Evolutionary conservation across 2,113 vertebrate genomes (phyloP).

Genomic region (Platanista minor): DNA sequence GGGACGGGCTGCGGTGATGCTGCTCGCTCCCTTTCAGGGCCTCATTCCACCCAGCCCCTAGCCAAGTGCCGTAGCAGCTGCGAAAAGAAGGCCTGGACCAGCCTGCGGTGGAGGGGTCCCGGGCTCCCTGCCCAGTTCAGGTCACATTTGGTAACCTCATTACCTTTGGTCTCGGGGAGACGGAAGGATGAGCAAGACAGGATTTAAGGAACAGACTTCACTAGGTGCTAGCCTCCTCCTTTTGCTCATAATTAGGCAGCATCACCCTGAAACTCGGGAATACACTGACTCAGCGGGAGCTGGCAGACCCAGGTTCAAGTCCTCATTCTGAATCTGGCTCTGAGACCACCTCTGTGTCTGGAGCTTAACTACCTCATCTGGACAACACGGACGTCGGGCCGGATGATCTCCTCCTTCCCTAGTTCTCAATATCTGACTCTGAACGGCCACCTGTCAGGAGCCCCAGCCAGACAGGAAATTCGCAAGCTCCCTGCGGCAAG

Average conservation of each 20-base stretch:
- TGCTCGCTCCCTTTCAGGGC: neutral
- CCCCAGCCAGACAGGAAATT: conserved; percentile 28
- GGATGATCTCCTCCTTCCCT: neutral
- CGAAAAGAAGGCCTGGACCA: neutral
- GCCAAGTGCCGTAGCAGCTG: neutral
- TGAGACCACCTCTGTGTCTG: neutral
- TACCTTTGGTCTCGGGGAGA: neutral
- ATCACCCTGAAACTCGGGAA: neutral
- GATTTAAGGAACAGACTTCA: neutral
- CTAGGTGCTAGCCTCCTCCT: neutral
- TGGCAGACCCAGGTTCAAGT: neutral
- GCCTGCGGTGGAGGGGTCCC: neutral
- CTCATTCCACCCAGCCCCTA: neutral
- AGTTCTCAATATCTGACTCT: neutral
- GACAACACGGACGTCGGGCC: neutral
- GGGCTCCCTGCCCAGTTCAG: neutral
- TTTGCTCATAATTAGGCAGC: neutral
- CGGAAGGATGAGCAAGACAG: neutral
- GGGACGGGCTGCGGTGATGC: neutral
- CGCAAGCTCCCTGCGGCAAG: neutral
- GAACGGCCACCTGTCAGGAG: conserved; percentile 32
- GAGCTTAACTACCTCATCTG: neutral
- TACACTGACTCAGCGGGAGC: neutral
- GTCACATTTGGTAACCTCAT: neutral
- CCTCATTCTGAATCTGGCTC: neutral